Base-by-base conservation (phyloP, 1,140 invertebrate genomes). In the Zelostemma sp. region DNA sequence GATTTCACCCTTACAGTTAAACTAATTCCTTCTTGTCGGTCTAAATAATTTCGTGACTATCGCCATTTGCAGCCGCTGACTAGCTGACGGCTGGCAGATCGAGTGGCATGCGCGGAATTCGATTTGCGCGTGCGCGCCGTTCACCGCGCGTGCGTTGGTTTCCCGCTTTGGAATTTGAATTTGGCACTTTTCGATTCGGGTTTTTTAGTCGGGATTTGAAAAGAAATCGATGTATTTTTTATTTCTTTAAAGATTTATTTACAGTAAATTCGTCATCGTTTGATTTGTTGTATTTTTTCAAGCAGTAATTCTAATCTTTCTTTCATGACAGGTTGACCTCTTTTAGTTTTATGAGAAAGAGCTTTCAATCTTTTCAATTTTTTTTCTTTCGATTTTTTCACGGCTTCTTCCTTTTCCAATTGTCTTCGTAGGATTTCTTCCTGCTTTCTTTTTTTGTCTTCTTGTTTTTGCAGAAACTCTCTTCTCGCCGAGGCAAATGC, bases 261-360 rank as follows among this genome's bases (percentile, higher is more conserved):
- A n/a, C n/a, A n/a, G n/a, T n/a, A n/a, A n/a, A n/a, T 57, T 4
- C 21, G 56, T 25, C 49, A 49, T 68, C 41, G 58, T 6, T 45
- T 40, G 31, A 38, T 73, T 38, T 78, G 65, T 72, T 87, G 81
- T 63, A 88, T 87, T 78, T 92, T 90, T 69, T 93, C 89, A n/a
- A 93, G 80, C 25, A 94, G 79, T 64, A 93, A 74, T 79, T 93
- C 89, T 68, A 93, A 83, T 74, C 92, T 86, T 19, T 89, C 89
- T 60, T 89, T 91, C 92, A 94, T 93, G 0, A 93, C 83, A 2
- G 92, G 92, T 76, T 94, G 93, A 6, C 93, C 93, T 78, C 89
- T 92, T 62, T 87, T 90, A 1, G 89, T 94, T 77, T 90, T 92
- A 73, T 89, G 90, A 19, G 88, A 90, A 16, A 93, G 79, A 63